Base-by-base conservation (phyloP, 2,113 vertebrate genomes). In the Machaerirhynchus nigripectus region DNA sequence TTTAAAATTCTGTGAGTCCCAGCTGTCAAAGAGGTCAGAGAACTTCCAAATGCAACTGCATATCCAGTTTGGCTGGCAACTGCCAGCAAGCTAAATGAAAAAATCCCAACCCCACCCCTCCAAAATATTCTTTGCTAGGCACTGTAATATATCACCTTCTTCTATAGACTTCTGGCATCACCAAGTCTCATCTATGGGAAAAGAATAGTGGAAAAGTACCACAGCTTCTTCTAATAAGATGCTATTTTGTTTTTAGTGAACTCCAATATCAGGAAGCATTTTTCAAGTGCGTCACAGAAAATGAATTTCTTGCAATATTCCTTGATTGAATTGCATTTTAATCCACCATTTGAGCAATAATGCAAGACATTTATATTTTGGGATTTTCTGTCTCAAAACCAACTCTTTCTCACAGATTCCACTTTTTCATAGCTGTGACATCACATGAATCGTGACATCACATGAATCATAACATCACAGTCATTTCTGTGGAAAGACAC, bases 401-500 rank as follows among this genome's bases (percentile, higher is more conserved):
- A 90, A 30, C 59, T 78, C 59, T 59, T 90, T 50, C 71, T 77
- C 60, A 31, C 44, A 77, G 64, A 86, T 56, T 7, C 6, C 19
- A 52, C 18, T 83, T 84, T 69, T 84, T 88, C 79, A 56, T 86
- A 75, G 60, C 67, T 50, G 24, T 40, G 63, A 44, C 33, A 33
- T 68, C 46, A 52, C 22, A 77, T 19, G 47, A 96, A 75, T 84
- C 69, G 40, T 96, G 93, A 93, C 79, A 84, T 93, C 95, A 96
- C 44, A 86, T 19, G 47, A 96, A 75, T 84, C 69, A 44, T 96
- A 92, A 93, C 79, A 84, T 93, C 95, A 96, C 44, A 86, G 27
- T 80, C 52, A 88, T 93, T 94, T 68, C 92, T 37, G 84, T 42
- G 64, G 71, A 83, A 93, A 95, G 87, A 81, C 57, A 88, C 24